Percentiles rank a stretch among this genome's conserved stretches.
These are phyloP conservation scores for Charina bottae DNA, from an alignment of 2,113 vertebrate species.

Conservation along the genomic window DNA sequence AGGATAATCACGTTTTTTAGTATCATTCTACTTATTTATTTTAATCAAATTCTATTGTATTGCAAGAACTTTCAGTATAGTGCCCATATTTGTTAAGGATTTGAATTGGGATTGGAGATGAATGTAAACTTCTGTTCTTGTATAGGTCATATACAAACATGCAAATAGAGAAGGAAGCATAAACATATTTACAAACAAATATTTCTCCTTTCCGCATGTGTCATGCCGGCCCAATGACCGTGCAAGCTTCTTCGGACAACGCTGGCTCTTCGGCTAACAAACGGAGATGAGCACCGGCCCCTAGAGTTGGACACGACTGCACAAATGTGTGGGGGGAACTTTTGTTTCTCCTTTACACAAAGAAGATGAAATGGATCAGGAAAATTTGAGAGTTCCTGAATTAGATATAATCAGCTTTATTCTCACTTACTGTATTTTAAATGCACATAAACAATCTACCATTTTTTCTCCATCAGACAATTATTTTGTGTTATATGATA, in stretches of 20 bases:
- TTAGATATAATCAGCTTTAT: not conserved
- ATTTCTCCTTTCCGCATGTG: too few species aligned
- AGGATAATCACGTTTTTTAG: constrained; percentile 66
- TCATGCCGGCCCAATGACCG: too few species aligned
- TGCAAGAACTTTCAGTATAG: constrained; percentile 62
- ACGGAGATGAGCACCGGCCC: too few species aligned
- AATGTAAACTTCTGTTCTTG: not conserved
- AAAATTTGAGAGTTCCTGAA: not conserved
- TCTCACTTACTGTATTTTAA: constrained; percentile 12
- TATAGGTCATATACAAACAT: not conserved
- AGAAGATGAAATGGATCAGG: not conserved
- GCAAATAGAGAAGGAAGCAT: too few species aligned
- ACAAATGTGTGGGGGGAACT: too few species aligned
- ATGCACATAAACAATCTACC: not conserved
- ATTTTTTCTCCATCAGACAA: not conserved
- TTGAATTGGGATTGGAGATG: not conserved
- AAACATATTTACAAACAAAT: too few species aligned
- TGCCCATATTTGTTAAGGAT: constrained; percentile 44
- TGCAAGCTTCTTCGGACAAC: too few species aligned
- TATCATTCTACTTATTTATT: constrained; percentile 70
- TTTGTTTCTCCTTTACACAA: too few species aligned
- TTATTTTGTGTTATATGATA: not conserved
- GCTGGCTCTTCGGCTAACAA: too few species aligned
- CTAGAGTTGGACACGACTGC: too few species aligned
- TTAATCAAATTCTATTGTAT: constrained; percentile 81